These are phyloP conservation scores for Zygogramma bicolorata DNA, from an alignment of 2,888 invertebrate genomes.

Conservation along the genomic window DNA sequence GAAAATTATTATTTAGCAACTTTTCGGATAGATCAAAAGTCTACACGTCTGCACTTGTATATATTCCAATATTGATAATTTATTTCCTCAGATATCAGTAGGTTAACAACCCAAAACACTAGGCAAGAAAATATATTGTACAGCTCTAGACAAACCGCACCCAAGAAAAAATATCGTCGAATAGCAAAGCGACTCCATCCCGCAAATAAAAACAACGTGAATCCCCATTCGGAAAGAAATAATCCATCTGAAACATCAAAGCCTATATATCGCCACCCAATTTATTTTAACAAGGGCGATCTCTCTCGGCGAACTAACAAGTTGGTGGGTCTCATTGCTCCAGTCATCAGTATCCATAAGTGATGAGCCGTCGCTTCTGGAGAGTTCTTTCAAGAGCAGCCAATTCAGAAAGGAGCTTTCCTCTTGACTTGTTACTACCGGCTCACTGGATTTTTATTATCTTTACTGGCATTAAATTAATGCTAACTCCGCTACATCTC, in stretches of 20 bases:
- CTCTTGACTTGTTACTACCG: slow-evolving; percentile 42
- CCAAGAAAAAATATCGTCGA: slow-evolving; percentile 8
- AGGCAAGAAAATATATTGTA: no score
- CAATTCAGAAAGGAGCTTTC: slow-evolving; percentile 60
- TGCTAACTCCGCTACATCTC: slow-evolving; percentile 53
- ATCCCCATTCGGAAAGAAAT: slow-evolving; percentile 38
- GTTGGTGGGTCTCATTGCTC: slow-evolving; percentile 72
- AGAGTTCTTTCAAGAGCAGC: slow-evolving; percentile 60
- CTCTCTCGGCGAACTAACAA: slow-evolving; percentile 60
- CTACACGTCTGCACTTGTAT: no score
- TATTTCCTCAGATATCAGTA: no score
- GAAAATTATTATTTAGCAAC: no score
- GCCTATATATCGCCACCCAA: slow-evolving; percentile 64
- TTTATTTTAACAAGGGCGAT: slow-evolving; percentile 66
- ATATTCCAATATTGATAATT: no score
- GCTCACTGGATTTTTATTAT: slow-evolving; percentile 59
- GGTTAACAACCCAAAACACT: no score
- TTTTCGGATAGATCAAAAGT: no score
- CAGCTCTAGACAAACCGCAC: no score
- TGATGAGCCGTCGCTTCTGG: slow-evolving; percentile 69
- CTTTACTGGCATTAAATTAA: slow-evolving; percentile 62
- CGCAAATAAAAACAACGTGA: slow-evolving; percentile 32
- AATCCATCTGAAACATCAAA: slow-evolving; percentile 60
- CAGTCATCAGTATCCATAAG: slow-evolving; percentile 85
- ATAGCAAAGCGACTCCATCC: slow-evolving; percentile 11